Evolutionary conservation across 2,113 vertebrate genomes (phyloP).

Genomic region (Bos javanicus): DNA sequence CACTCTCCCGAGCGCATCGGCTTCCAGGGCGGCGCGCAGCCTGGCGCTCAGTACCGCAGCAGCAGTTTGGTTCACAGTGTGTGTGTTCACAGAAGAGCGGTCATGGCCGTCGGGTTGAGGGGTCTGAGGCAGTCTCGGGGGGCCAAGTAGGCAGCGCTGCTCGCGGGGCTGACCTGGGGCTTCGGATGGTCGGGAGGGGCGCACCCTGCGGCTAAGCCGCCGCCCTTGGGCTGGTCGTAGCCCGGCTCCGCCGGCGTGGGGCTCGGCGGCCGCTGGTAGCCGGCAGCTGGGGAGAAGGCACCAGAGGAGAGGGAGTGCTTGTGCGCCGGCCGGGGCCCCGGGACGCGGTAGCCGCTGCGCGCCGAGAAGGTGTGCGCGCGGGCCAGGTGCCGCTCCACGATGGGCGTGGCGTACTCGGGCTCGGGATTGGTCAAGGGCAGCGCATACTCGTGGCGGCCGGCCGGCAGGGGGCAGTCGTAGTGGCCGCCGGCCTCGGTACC

Average conservation of each 20-base stretch:
- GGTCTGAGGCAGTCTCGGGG: constrained; percentile 84
- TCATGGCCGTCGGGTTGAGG: constrained; percentile 77
- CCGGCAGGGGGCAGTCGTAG: constrained; percentile 82
- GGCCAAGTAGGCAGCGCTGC: constrained; percentile 79
- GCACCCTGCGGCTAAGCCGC: constrained; percentile 29
- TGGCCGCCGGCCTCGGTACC: constrained; percentile 72
- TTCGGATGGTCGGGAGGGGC: constrained; percentile 76
- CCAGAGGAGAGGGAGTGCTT: constrained; percentile 77
- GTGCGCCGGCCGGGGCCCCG: constrained; percentile 67
- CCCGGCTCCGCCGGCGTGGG: constrained; percentile 65
- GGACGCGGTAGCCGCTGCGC: constrained; percentile 82
- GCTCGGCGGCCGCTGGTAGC: constrained; percentile 82
- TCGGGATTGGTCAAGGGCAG: constrained; percentile 85
- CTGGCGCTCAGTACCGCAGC: constrained; percentile 32
- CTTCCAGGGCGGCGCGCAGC: constrained; percentile 52
- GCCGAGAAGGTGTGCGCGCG: constrained; percentile 78
- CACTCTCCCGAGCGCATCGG: not conserved
- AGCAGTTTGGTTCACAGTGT: constrained; percentile 14
- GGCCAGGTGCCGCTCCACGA: constrained; percentile 84
- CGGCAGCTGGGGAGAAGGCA: constrained; percentile 58
- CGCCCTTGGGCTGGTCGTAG: constrained; percentile 84
- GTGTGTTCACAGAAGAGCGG: constrained; percentile 64
- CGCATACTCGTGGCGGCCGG: constrained; percentile 84
- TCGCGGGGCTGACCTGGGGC: constrained; percentile 57
- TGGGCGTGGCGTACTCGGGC: constrained; percentile 91